Evolutionary conservation across 2,888 invertebrate species (phyloP), one percentile per base, ranked within the genome.

Genomic region (Eudemis profundana): DNA sequence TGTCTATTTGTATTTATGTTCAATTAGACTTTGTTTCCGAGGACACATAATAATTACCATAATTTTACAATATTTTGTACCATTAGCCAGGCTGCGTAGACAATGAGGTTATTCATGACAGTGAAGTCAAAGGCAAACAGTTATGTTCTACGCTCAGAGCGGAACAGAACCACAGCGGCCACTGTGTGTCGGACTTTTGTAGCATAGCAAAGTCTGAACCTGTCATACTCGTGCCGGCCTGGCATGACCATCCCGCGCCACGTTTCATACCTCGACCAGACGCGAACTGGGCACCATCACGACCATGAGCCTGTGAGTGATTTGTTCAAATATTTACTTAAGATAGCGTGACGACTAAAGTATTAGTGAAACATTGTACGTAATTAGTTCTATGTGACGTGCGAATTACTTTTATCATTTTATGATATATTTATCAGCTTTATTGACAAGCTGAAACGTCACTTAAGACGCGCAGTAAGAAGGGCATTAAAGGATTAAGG

Each of bases 401-500:
- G 40, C 44, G 23, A 23, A 17, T 47, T 17, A 5, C 7, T 29
- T 27, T 49, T 40, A 49, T 60, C 60, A 38, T 23, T 8, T 38
- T 10, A 14, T 49, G 49, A 60, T 61, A 19, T 21, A 42, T 57
- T 61, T 77, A 81, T 81, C 78, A 75, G 64, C 54, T 68, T n/a
- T 69, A 74, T 76, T 78, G 81, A 79, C 78, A 80, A 49, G 46
- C 54, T 77, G 61, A 75, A 83, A 77, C 80, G 70, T 70, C n/a
- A n/a, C 69, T 76, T 75, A 77, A 69, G 68, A 78, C 69, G 72
- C 72, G 72, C 74, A 69, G 70, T 72, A 69, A 72, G 66, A 74
- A 75, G 76, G 71, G 78, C 78, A 79, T 83, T 82, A 84, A 72
- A 75, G 78, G 83, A 85, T 86, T 85, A 86, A 69, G 67, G 27